Conservation (phyloP, 2,888 invertebrate species). For the Drosophila anomelani region DNA sequence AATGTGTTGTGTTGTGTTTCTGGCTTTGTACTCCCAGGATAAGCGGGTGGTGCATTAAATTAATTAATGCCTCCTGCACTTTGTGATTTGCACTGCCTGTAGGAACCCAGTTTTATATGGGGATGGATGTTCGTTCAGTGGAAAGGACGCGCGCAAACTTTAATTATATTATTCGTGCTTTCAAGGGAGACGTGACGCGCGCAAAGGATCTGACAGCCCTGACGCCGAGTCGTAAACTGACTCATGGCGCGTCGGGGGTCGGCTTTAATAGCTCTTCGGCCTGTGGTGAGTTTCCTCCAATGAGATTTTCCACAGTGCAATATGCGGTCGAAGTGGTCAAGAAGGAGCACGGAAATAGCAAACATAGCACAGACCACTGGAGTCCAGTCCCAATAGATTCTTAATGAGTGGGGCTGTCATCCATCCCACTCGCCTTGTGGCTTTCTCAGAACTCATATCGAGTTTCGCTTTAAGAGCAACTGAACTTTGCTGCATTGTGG, state of each 20-base stretch:
- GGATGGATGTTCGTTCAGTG: constrained; percentile 6
- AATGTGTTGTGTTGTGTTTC: constrained; percentile 1
- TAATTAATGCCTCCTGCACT: constrained; percentile 34
- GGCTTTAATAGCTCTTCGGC: constrained; percentile 63
- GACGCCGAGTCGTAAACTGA: constrained; percentile 68
- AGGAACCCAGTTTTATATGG: constrained; percentile 17
- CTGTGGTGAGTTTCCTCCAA: constrained; percentile 65
- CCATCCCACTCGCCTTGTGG: constrained; percentile 11
- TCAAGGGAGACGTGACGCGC: constrained; percentile 7
- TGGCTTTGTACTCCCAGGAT: constrained; percentile 60
- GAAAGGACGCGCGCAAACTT: constrained; percentile 16
- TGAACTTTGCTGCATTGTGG: constrained; percentile 8
- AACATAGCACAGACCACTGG: constrained; percentile 24
- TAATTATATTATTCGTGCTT: constrained; percentile 12
- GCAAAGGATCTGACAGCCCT: constrained; percentile 47
- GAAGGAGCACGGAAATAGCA: constrained; percentile 47
- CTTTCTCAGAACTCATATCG: constrained; percentile 60
- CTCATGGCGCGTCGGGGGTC: constrained; percentile 37
- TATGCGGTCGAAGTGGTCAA: constrained; percentile 58
- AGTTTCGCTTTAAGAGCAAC: constrained; percentile 45
- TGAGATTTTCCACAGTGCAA: constrained; percentile 18
- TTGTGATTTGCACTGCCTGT: constrained; percentile 24
- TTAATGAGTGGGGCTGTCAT: constrained; percentile 54
- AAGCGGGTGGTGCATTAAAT: constrained; percentile 25
- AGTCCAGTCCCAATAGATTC: constrained; percentile 49